Conservation (phyloP, 2,797 vertebrate genomes). For the Hyperoplus immaculatus region DNA sequence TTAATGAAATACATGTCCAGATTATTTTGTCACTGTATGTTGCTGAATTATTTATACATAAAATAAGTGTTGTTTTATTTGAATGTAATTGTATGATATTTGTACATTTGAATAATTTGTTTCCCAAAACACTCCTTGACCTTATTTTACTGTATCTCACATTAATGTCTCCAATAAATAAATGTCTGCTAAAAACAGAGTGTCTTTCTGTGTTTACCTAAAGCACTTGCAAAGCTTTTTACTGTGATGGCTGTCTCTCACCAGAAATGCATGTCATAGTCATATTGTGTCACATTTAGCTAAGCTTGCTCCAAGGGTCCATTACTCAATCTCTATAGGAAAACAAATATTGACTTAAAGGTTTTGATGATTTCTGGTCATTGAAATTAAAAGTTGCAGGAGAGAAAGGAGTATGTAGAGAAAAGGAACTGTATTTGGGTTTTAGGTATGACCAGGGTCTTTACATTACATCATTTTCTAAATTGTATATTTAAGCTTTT, state of each 20-base stretch:
- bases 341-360: too few relatives aligned
- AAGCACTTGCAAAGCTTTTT: neutral
- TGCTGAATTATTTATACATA: neutral
- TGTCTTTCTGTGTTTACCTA: neutral
- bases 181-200: neutral
- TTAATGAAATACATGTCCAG: neutral
- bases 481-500: neutral
- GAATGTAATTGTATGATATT: neutral
- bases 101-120: neutral
- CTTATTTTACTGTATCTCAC: neutral
- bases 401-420: neutral
- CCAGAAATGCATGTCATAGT: neutral
- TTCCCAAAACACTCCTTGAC: neutral
- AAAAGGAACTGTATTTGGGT: neutral
- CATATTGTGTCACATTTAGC: neutral
- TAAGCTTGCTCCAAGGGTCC: neutral
- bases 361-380: neutral
- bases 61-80: neutral
- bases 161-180: neutral
- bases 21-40: neutral
- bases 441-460: neutral
- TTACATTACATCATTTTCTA: neutral
- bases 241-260: neutral
- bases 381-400: neutral
- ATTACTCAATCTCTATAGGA: neutral